Evolutionary conservation across 2,888 invertebrate species (phyloP).

Genomic region (Rutpela maculata): DNA sequence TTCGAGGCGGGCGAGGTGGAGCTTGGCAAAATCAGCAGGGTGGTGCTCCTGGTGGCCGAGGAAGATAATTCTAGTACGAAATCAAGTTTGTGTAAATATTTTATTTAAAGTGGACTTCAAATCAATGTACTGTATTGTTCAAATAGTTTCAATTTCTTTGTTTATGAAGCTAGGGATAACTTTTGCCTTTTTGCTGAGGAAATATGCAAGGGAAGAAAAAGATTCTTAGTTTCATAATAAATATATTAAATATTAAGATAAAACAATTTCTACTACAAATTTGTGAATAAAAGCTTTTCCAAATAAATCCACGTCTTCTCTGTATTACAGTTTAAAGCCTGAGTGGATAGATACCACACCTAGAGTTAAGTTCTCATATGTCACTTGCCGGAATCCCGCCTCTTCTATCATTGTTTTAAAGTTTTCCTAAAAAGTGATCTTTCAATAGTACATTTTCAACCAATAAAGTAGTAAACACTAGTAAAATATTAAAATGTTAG

Average conservation of each 20-base stretch:
- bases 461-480: no score
- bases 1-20: constrained; percentile 77
- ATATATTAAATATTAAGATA: background rate
- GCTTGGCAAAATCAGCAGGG: constrained; percentile 65
- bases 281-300: constrained; percentile 4
- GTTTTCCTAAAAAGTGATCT: constrained; percentile 78
- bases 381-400: constrained; percentile 91
- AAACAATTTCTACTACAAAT: constrained; percentile 35
- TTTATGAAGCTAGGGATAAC: background rate
- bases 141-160: background rate
- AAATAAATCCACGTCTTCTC: background rate
- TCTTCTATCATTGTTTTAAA: constrained; percentile 92
- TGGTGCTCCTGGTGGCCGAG: constrained; percentile 49
- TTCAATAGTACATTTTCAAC: no score
- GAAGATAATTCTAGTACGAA: constrained; percentile 48
- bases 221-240: background rate
- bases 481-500: no score
- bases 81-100: constrained; percentile 25
- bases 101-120: constrained; percentile 9
- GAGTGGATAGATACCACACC: constrained; percentile 97
- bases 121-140: background rate
- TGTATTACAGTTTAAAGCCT: constrained; percentile 88
- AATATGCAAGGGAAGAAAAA: background rate
- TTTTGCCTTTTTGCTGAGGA: background rate
- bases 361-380: constrained; percentile 92